Evolutionary conservation across 2,888 invertebrate species (phyloP).

Genomic region (Sminthurides aquaticus): DNA sequence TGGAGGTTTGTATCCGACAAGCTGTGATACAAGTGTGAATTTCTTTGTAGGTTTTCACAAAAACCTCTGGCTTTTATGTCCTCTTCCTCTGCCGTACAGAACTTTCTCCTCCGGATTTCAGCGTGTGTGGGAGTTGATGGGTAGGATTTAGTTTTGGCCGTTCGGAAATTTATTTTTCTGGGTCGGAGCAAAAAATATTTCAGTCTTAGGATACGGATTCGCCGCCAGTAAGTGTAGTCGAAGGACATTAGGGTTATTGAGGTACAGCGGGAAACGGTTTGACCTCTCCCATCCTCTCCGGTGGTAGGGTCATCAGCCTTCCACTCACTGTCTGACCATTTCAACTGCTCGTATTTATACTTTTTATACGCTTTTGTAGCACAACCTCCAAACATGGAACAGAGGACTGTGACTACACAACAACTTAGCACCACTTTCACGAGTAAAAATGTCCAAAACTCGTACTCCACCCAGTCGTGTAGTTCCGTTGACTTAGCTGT

Average conservation of each 20-base stretch:
- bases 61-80: not conserved
- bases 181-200: constrained; percentile 40
- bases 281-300: constrained; percentile 10
- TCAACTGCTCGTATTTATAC: constrained; percentile 41
- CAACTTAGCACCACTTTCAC: constrained; percentile 38
- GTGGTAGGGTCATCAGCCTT: constrained; percentile 12
- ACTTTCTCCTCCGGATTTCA: not conserved
- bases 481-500: constrained; percentile 11
- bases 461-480: constrained; percentile 27
- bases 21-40: constrained; percentile 14
- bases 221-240: constrained; percentile 41
- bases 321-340: constrained; percentile 36
- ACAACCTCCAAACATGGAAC: constrained; percentile 38
- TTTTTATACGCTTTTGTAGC: constrained; percentile 38
- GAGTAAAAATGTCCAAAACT: constrained; percentile 38
- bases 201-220: constrained; percentile 36
- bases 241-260: constrained; percentile 43
- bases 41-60: constrained; percentile 4
- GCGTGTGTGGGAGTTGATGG: constrained; percentile 37
- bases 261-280: constrained; percentile 35
- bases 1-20: constrained; percentile 13
- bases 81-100: not conserved
- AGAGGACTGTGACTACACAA: constrained; percentile 33
- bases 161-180: constrained; percentile 22
- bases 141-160: constrained; percentile 36